These are phyloP conservation scores for Heterotis niloticus DNA, from an alignment of 2,113 vertebrate genomes.

Conservation along the genomic window DNA sequence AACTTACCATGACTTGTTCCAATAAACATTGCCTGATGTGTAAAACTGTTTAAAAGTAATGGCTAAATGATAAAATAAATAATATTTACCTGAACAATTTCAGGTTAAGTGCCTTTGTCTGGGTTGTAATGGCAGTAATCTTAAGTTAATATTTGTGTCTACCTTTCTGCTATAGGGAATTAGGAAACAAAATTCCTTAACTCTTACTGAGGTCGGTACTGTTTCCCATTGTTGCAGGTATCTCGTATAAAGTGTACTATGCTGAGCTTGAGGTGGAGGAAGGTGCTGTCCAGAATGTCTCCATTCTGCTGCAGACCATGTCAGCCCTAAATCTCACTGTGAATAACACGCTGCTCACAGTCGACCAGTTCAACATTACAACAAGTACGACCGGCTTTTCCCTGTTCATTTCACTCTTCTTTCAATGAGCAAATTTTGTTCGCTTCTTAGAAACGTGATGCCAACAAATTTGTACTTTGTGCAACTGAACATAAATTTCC, in stretches of 20 bases:
- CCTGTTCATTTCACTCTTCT: not conserved
- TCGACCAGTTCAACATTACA: constrained; percentile 8
- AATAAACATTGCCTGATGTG: too few relatives aligned
- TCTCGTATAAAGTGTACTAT: constrained; percentile 31
- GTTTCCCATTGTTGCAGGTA: not conserved
- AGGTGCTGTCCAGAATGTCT: accelerated
- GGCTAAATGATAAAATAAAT: too few relatives aligned
- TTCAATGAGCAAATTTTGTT: not conserved
- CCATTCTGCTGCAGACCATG: accelerated
- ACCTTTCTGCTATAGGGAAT: too few relatives aligned
- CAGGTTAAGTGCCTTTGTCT: too few relatives aligned
- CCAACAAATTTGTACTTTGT: not conserved
- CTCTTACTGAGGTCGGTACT: not conserved
- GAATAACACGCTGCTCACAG: accelerated
- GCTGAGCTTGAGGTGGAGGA: constrained; percentile 40
- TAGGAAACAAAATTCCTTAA: not conserved
- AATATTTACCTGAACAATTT: too few relatives aligned
- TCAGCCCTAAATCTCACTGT: accelerated
- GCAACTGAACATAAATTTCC: too few relatives aligned
- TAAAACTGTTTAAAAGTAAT: too few relatives aligned
- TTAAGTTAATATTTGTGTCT: too few relatives aligned
- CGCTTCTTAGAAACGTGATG: not conserved
- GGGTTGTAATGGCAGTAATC: too few relatives aligned
- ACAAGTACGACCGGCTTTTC: constrained; percentile 46
- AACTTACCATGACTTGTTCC: too few relatives aligned